Evolutionary conservation across 2,888 invertebrate genomes (phyloP).

Genomic region (Abrostola triplasia): DNA sequence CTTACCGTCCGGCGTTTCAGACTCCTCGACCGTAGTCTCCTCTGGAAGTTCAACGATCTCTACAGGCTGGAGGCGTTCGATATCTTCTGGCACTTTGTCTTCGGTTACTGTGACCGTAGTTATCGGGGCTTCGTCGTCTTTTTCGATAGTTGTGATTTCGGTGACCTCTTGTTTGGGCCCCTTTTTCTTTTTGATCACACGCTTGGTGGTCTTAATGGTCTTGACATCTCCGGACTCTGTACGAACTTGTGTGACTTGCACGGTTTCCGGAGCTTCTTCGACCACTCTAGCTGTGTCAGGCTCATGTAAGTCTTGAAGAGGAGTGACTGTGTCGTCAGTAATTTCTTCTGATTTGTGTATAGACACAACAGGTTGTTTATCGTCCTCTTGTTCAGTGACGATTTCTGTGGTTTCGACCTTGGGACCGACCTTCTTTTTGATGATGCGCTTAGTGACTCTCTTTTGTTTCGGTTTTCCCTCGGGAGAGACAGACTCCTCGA

Average conservation of each 20-base stretch:
- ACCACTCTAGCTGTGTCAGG: constrained; percentile 59
- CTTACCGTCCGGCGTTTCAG: constrained; percentile 22
- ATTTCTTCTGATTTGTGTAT: constrained; percentile 30
- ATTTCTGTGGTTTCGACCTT: constrained; percentile 52
- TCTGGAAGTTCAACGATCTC: constrained; percentile 24
- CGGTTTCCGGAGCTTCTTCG: constrained; percentile 47
- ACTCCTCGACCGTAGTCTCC: constrained; percentile 18
- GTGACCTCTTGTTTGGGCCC: constrained; percentile 80
- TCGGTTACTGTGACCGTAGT: constrained; percentile 13
- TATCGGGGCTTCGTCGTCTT: constrained; percentile 23
- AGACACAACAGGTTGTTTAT: constrained; percentile 2
- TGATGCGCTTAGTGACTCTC: constrained; percentile 49
- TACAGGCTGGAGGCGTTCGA: neutral
- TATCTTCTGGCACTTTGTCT: constrained; percentile 2
- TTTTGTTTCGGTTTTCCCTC: constrained; percentile 3
- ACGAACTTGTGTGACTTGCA: constrained; percentile 53
- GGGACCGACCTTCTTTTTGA: constrained; percentile 33
- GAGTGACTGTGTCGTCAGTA: constrained; percentile 57
- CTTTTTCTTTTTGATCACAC: constrained; percentile 77
- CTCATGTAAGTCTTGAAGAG: constrained; percentile 29
- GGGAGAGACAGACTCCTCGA: too few relatives aligned
- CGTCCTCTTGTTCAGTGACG: constrained; percentile 11
- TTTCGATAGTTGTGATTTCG: constrained; percentile 75
- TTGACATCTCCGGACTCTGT: constrained; percentile 69
- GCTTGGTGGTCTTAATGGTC: constrained; percentile 74